Evolutionary conservation across 1,140 invertebrate species (phyloP), one percentile per base, ranked within the genome.

Genomic region (Berghia stephanieae): DNA sequence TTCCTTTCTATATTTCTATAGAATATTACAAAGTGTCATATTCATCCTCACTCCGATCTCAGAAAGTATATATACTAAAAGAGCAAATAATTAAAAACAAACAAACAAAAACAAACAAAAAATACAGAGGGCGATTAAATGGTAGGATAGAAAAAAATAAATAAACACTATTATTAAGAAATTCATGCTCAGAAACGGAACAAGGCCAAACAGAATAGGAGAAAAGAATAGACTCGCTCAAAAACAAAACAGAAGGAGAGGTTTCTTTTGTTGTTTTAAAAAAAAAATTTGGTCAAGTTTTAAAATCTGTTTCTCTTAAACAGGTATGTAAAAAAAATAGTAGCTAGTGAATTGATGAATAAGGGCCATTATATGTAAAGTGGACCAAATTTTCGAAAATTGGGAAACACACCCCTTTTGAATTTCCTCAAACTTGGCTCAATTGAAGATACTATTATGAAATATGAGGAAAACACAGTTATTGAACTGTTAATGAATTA

Each of bases 21-120:
- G 74, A 68, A 68, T 63, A 76, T 40, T 21, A 76, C 74, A 1
- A 16, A 67, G 42, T 44, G 34, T 2, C 60, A 76, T 10, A 66
- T 76, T n/a, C 34, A 67, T 8, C 13, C 10, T 10, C 31, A 43
- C 31, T 1, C 46, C 27, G 60, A 10, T 16, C 13, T 10, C 13
- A 31, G 60, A 31, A 27, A 13, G 60, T 16, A 27, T 16, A 27
- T 16, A 27, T 16, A 31, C 8, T 13, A 27, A 63, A 27, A 63
- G 60, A 31, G 60, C 13, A 63, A 31, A 13, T 10, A 27, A 18
- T 10, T 16, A 63, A 63, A 63, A 27, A 18, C 13, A 63, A 31
- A 63, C 13, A 27, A 13, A 31, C 10, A 31, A 63, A 63, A 31
- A 63, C 8, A 63, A 31, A 27, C 13, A 63, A 31, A 63, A 10